These are phyloP conservation scores for Drosophila malerkotliana DNA, from an alignment of 1,140 invertebrate species.

Conservation along the genomic window DNA sequence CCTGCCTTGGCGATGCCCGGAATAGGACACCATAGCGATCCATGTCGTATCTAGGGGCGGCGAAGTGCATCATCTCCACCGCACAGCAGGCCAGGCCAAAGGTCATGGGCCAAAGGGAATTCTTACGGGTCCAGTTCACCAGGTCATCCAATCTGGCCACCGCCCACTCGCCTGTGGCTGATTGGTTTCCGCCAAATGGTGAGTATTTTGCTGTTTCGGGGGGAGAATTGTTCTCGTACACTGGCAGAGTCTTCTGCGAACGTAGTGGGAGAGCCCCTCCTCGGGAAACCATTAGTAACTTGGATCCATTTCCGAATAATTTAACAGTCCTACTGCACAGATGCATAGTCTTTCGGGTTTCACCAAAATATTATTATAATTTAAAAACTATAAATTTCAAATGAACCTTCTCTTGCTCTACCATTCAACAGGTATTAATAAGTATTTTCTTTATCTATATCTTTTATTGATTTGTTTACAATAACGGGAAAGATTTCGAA, in stretches of 20 bases:
- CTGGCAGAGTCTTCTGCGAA: constrained; percentile 75
- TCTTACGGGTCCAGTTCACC: constrained; percentile 96
- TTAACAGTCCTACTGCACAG: no score
- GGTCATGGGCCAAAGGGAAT: constrained; percentile 97
- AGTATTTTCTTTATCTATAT: no score
- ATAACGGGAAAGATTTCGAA: no score
- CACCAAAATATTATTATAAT: no score
- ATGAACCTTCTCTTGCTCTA: no score
- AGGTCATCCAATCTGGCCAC: constrained; percentile 95
- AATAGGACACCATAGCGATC: constrained; percentile 96
- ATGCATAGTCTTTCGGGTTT: no score
- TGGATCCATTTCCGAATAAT: no score
- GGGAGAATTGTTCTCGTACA: constrained; percentile 57
- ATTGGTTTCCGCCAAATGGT: constrained; percentile 63
- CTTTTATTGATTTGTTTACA: no score
- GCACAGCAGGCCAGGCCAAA: constrained; percentile 99
- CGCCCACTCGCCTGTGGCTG: constrained; percentile 89
- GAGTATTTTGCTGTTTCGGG: constrained; percentile 33
- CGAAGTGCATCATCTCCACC: constrained; percentile 99
- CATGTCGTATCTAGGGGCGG: constrained; percentile 98
- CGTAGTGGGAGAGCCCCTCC: no score
- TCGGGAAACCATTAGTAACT: constrained; percentile 13
- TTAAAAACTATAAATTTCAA: no score
- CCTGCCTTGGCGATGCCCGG: constrained; percentile 96
- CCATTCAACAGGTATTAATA: no score